Evolutionary conservation across 2,888 invertebrate species (phyloP).

Genomic region (Pristionchus maxplancki): DNA sequence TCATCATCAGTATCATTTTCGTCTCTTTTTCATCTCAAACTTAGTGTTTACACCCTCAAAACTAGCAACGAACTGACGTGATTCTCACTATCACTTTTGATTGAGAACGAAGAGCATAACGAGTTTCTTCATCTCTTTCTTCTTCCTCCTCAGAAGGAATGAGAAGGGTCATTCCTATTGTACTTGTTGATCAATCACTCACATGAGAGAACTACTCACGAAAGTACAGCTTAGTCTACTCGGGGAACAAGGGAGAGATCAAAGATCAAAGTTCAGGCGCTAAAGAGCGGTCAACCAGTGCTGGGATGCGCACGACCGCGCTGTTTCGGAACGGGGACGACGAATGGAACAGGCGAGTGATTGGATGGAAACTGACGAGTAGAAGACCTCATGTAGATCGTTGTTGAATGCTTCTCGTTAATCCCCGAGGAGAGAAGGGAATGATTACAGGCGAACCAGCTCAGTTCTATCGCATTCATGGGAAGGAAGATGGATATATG

Average conservation of each 20-base stretch:
- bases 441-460: conserved; percentile 61
- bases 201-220: neutral
- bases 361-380: too few relatives aligned
- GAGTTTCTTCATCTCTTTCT: conserved; percentile 1
- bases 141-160: conserved; percentile 22
- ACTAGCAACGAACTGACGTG: conserved; percentile 14
- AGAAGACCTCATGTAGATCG: too few relatives aligned
- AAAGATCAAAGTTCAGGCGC: conserved; percentile 57
- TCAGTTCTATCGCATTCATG: conserved; percentile 67
- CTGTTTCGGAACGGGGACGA: conserved; percentile 65
- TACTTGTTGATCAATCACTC: conserved; percentile 32
- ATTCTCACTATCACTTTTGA: conserved; percentile 4
- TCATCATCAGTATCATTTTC: neutral
- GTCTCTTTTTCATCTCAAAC: neutral
- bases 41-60: neutral
- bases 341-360: conserved; percentile 59
- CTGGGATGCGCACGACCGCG: conserved; percentile 67
- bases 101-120: neutral
- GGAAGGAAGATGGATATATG: conserved; percentile 64
- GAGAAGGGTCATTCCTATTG: neutral
- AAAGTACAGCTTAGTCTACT: neutral
- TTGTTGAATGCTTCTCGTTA: too few relatives aligned
- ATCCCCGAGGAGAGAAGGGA: neutral
- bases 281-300: conserved; percentile 66
- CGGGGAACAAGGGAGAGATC: neutral